Percentiles rank a stretch among this genome's conserved stretches.
These are phyloP conservation scores for Falco naumanni DNA, from an alignment of 2,797 vertebrate species.

Conservation along the genomic window DNA sequence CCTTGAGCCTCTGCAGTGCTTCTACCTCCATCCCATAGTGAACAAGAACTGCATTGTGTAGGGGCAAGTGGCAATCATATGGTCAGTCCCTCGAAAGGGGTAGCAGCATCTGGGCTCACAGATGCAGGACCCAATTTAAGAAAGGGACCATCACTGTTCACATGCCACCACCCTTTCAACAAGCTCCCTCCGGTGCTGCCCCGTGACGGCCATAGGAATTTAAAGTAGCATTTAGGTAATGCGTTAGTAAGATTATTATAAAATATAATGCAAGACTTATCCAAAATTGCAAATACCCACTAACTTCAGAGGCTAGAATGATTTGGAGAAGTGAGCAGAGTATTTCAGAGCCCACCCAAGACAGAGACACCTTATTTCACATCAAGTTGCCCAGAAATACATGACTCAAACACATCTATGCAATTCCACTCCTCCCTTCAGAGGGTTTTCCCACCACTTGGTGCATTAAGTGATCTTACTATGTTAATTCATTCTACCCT, in stretches of 20 bases:
- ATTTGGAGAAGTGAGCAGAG: background rate
- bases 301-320: background rate
- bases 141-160: too few species aligned
- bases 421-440: background rate
- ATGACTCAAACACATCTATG: fast-evolving
- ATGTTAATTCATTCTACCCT: too few species aligned
- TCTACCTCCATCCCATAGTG: fast-evolving
- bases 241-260: fast-evolving
- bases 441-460: background rate
- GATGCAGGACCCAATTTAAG: background rate
- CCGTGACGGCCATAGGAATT: fast-evolving
- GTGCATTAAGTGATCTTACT: too few species aligned
- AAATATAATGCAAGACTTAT: background rate
- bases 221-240: background rate
- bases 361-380: background rate
- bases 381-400: background rate
- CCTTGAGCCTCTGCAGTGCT: fast-evolving
- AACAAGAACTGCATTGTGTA: fast-evolving
- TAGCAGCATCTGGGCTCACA: background rate
- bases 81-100: background rate
- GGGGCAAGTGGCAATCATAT: fast-evolving
- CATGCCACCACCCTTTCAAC: fast-evolving
- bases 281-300: background rate
- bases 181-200: background rate
- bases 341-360: background rate